Base-by-base conservation (phyloP, 2,797 vertebrate genomes). In the Apodemus agrarius region DNA sequence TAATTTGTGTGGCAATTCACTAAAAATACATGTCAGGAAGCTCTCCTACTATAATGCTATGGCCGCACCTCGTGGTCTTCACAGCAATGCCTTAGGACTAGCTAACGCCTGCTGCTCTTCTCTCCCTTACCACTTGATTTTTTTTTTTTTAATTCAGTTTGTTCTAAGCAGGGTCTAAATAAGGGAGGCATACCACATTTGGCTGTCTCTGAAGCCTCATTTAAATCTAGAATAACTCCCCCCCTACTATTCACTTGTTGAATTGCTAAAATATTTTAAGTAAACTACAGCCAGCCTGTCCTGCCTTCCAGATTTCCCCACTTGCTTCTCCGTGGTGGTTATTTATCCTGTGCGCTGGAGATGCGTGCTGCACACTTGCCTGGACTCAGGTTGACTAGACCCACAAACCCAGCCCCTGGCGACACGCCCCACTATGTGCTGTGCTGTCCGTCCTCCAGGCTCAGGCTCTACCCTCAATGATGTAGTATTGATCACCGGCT, bases 251-350 rank as follows among this genome's bases (percentile, higher is more conserved):
- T 59, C 80, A 94, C 78, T 91, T 84, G 76, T 46, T 85, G 40
- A 85, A 87, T 74, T 93, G 65, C 82, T 88, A 7, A 92, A 57
- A 83, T 57, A 82, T 89, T 94, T 96, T 87, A 87, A 89, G 54
- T 82, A 95, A 96, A 97, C 96, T 96, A 67, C 31, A 97, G 90
- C 81, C 78, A 90, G 79, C n/a, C 16, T 61, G 65, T 91, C 80
- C 95, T 87, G 89, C 84, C 46, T 63, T 95, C 84, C 78, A 92
- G 74, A 86, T 90, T 90, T 97, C 95, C 90, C 96, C 92, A 90
- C 74, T 86, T 95, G 88, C 90, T 93, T 89, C 94, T 89, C 96
- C 1, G 0, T 57, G 37, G 67, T 83, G 88, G 0, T 93, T 93
- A n/a, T 94, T 94, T 92, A 82, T 67, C 83, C 90, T 76, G n/a